phyloP scores from a whole-genome alignment of 2,888 invertebrate genomes.

The Syrista parreyssii region DNA sequence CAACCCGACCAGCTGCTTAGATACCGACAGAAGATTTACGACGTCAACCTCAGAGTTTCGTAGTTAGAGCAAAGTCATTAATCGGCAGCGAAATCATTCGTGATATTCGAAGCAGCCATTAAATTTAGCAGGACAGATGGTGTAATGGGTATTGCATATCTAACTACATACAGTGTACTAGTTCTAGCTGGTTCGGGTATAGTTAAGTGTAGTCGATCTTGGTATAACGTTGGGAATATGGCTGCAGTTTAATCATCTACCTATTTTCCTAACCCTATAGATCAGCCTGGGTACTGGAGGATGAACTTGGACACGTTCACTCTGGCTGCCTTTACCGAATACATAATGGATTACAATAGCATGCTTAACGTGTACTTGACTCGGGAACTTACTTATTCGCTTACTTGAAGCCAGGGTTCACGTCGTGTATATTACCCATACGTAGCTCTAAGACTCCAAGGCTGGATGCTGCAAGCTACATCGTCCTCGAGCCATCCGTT shows the following conservation, averaged over 20 bases:
- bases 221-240: background rate
- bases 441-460: background rate
- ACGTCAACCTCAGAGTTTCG: background rate
- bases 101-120: background rate
- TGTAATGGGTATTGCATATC: background rate
- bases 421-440: background rate
- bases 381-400: background rate
- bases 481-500: background rate
- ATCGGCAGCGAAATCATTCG: background rate
- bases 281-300: background rate
- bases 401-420: background rate
- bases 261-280: background rate
- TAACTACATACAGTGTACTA: background rate
- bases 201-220: background rate
- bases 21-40: background rate
- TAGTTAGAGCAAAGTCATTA: background rate
- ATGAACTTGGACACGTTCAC: background rate
- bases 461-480: background rate
- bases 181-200: background rate
- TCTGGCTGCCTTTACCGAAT: constrained; percentile 30
- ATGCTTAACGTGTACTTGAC: constrained; percentile 24
- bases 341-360: constrained; percentile 41
- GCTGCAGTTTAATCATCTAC: background rate
- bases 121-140: background rate
- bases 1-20: background rate